phyloP scores from a whole-genome alignment of 2,888 invertebrate genomes.

The Diaprepes abbreviatus region DNA sequence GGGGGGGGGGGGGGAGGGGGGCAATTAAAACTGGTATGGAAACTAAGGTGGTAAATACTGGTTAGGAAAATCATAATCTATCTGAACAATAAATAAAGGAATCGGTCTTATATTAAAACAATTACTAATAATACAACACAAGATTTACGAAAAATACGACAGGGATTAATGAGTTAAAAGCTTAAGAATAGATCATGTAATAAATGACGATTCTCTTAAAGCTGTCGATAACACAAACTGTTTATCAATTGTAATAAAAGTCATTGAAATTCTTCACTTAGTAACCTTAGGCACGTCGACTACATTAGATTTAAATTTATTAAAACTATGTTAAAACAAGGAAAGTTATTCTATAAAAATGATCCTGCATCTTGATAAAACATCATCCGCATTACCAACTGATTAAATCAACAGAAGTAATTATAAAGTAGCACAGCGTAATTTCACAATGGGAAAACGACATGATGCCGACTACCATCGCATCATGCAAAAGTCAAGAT shows the following conservation, averaged over 20 bases:
- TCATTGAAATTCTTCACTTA: slow-evolving; percentile 13
- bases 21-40: no score
- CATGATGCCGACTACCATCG: slow-evolving; percentile 23
- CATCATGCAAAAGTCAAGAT: slow-evolving; percentile 3
- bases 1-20: no score
- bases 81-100: no score
- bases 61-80: no score
- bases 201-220: no score
- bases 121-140: no score
- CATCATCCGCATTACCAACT: slow-evolving; percentile 17
- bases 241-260: background rate
- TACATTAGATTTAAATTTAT: background rate
- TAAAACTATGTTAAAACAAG: slow-evolving; percentile 22
- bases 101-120: no score
- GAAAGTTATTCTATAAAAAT: slow-evolving; percentile 15
- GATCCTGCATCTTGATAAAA: slow-evolving; percentile 20
- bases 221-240: background rate
- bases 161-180: no score
- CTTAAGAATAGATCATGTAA: no score
- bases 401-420: slow-evolving; percentile 36
- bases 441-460: slow-evolving; percentile 21
- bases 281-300: slow-evolving; percentile 1
- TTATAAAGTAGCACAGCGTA: slow-evolving; percentile 25
- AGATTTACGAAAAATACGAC: no score
- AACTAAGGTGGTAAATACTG: no score